Evolutionary conservation across 2,797 vertebrate genomes (phyloP).

Genomic region (Ctenosaura bakeri): DNA sequence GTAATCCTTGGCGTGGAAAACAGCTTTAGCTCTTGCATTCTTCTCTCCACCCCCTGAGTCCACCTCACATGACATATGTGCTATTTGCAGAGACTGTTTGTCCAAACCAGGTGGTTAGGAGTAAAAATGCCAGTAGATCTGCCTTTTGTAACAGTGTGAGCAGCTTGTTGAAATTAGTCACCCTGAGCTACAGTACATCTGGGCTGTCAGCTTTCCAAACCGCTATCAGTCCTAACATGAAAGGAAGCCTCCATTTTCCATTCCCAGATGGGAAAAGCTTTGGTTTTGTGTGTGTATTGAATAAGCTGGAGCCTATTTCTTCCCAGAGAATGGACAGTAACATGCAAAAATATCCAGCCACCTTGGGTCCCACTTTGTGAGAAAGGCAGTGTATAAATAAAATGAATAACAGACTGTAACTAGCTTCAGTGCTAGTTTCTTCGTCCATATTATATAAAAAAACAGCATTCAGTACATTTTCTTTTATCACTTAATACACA

Average conservation of each 20-base stretch:
- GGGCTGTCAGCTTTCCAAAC: conserved; percentile 81
- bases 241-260: conserved; percentile 37
- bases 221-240: conserved; percentile 63
- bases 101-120: conserved; percentile 76
- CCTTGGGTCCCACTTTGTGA: too few relatives aligned
- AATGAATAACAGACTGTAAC: too few relatives aligned
- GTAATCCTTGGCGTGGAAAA: background rate
- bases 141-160: conserved; percentile 71
- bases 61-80: conserved; percentile 63
- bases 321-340: too few relatives aligned
- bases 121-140: conserved; percentile 74
- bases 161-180: conserved; percentile 85
- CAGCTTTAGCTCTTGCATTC: conserved; percentile 26
- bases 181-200: conserved; percentile 81
- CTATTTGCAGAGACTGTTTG: conserved; percentile 69
- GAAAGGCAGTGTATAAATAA: too few relatives aligned
- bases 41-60: conserved; percentile 10
- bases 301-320: conserved; percentile 40
- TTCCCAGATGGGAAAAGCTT: conserved; percentile 59
- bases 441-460: too few relatives aligned
- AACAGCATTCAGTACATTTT: too few relatives aligned
- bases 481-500: too few relatives aligned
- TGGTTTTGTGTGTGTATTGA: background rate
- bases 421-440: too few relatives aligned
- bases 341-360: too few relatives aligned